These are phyloP conservation scores for Poeciliopsis gracilis DNA, from an alignment of 2,797 vertebrate genomes.

Conservation along the genomic window DNA sequence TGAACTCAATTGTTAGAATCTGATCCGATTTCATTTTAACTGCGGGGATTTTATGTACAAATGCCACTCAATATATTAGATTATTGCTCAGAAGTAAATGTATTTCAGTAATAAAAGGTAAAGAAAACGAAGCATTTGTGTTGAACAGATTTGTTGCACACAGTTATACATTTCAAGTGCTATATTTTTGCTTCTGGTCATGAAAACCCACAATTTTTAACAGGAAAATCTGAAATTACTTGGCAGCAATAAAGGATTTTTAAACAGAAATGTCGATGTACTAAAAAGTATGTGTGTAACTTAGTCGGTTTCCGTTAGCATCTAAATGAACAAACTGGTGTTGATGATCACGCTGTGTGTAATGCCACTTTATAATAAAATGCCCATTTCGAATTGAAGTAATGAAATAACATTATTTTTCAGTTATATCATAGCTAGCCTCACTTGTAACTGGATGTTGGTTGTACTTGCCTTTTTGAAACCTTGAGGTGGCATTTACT, in stretches of 20 bases:
- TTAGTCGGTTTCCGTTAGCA: background rate
- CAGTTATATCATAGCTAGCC: background rate
- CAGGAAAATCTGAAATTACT: background rate
- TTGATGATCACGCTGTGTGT: background rate
- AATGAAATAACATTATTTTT: background rate
- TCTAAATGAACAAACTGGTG: background rate
- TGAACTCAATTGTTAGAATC: background rate
- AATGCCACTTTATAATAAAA: background rate
- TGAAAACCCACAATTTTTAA: background rate
- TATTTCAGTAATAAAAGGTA: background rate
- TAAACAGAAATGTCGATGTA: background rate
- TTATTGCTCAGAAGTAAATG: background rate
- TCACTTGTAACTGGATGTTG: background rate
- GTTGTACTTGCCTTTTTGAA: background rate
- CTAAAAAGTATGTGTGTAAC: background rate
- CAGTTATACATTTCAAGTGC: background rate
- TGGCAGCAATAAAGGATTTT: background rate
- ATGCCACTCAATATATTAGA: background rate
- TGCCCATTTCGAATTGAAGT: background rate
- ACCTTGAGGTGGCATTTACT: background rate
- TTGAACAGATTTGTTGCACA: background rate
- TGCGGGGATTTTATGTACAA: background rate
- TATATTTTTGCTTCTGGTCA: background rate
- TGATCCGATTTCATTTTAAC: background rate
- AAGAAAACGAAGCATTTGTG: background rate